phyloP scores from a whole-genome alignment of 2,888 invertebrate species.

The Ophonus ardosiacus region DNA sequence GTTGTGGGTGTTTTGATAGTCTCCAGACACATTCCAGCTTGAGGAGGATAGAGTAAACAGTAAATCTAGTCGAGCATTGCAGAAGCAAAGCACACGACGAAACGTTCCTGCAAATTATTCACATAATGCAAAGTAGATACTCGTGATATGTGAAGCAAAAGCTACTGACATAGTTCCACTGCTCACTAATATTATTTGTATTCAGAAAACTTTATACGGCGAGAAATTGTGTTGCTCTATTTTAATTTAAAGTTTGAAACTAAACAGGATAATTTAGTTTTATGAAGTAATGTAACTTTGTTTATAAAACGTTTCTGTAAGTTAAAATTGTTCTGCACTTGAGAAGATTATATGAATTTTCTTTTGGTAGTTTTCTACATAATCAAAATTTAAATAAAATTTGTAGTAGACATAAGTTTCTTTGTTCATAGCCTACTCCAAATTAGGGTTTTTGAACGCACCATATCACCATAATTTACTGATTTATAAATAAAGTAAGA shows the following conservation, averaged over 20 bases:
- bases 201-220: background rate
- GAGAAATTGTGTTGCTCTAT: background rate
- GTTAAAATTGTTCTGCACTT: no score
- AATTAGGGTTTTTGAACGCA: no score
- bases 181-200: constrained; percentile 8
- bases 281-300: background rate
- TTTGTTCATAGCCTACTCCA: no score
- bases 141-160: background rate
- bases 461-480: no score
- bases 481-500: no score
- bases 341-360: no score
- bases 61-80: constrained; percentile 8
- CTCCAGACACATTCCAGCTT: constrained; percentile 32
- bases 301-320: background rate
- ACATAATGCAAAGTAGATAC: constrained; percentile 11
- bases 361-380: no score
- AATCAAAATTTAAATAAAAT: no score
- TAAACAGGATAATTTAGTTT: background rate
- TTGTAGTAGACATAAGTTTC: no score
- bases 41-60: constrained; percentile 14
- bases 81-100: constrained; percentile 23
- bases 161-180: background rate
- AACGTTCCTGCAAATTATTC: constrained; percentile 15
- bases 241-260: background rate
- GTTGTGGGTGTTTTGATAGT: constrained; percentile 24